Base-by-base conservation (phyloP, 2,797 vertebrate genomes). In the Tapera naevia region DNA sequence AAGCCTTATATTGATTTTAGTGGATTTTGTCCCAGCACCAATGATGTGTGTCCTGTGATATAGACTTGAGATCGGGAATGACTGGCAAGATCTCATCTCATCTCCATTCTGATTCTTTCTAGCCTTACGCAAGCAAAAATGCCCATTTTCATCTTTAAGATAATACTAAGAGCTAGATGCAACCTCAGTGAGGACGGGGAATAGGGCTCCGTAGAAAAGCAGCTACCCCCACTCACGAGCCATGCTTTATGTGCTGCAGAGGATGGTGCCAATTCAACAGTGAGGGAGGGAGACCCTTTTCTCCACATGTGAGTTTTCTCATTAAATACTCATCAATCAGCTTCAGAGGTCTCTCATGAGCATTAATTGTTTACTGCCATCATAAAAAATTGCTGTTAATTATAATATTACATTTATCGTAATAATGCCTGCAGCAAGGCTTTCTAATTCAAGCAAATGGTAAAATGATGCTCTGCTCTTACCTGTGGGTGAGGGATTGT, bases 211-310 rank as follows among this genome's bases (percentile, higher is more conserved):
- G 14, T 3, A 39, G 51, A 54, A 33, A 13, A 67, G 4, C 5
- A 74, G 41, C 14, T 61, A 46, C 12, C 4, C 7, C 6, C 22
- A 13, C 18, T 35, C 17, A 2, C 11, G 13, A 0, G 2, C 35
- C 2, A 0, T 32, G 27, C 15, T 15, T 30, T 48, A 46, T 2
- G 4, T 37, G 12, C 25, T 61, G n/a, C 7, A 24, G 39, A 48
- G 7, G 7, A 43, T 5, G 10, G 13, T 3, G 4, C 9, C n/a
- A 51, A 10, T 4, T 2, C 15, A 24, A 35, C 30, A 10, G 7
- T 3, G 28, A 64, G 12, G 8, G 18, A 54, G 13, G 25, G 28
- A 88, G 43, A 74, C 6, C 0, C 4, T 58, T 37, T 66, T 45
- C n/a, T 86, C 12, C 43, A 10, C 45, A 48, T 27, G 12, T 48